Evolutionary conservation across 2,888 invertebrate genomes (phyloP).

Genomic region (Mesorhabditis spiculigera): DNA sequence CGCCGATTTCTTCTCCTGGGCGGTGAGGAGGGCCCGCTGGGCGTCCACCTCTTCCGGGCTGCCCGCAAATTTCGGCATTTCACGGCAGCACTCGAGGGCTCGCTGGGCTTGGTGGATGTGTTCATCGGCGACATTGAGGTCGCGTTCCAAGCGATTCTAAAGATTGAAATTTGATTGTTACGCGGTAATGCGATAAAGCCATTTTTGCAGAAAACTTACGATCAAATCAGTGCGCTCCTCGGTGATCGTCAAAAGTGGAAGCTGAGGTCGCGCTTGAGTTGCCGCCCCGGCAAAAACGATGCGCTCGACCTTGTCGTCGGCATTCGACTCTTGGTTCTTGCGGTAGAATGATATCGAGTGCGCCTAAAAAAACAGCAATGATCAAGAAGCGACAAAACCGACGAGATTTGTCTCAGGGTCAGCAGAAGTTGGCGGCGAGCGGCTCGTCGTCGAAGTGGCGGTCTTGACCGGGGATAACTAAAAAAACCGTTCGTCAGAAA

Average conservation of each 20-base stretch:
- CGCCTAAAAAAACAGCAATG: background rate
- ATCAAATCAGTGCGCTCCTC: too few species aligned
- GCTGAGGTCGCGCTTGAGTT: background rate
- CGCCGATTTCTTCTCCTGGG: background rate
- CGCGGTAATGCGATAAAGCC: background rate
- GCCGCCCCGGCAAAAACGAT: background rate
- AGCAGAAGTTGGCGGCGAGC: background rate
- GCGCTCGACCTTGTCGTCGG: background rate
- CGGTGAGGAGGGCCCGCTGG: background rate
- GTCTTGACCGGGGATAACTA: background rate
- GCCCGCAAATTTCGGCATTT: background rate
- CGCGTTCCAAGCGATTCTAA: background rate
- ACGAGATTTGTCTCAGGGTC: background rate
- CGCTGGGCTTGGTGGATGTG: background rate
- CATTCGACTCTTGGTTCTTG: background rate
- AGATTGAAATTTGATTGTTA: background rate
- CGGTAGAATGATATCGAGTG: slow-evolving; percentile 1
- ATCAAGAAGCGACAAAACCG: background rate
- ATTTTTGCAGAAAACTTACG: background rate
- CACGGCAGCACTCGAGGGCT: background rate
- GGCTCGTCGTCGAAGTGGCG: background rate
- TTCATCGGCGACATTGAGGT: background rate
- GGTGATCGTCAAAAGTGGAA: background rate
- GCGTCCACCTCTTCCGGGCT: background rate
- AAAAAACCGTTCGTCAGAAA: background rate